Conservation (phyloP, 2,113 vertebrate species). For the Eonycteris spelaea region DNA sequence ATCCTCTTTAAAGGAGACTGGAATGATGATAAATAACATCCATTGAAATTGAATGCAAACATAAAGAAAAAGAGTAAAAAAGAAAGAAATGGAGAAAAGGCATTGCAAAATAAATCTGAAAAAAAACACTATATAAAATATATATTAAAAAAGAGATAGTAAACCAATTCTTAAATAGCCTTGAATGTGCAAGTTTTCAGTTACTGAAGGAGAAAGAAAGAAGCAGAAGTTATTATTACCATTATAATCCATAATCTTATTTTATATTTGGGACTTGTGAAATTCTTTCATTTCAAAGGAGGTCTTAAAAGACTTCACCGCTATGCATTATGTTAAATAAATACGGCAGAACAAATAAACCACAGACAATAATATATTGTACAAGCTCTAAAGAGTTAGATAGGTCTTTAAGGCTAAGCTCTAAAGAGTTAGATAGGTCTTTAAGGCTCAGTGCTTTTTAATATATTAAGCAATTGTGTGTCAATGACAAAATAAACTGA, state of each 20-base stretch:
- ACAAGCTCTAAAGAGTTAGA: slow-evolving; percentile 8
- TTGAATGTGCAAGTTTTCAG: not conserved
- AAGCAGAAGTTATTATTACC: not conserved
- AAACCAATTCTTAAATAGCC: slow-evolving; percentile 47
- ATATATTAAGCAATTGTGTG: slow-evolving; percentile 39
- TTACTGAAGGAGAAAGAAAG: not conserved
- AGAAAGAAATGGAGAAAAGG: slow-evolving; percentile 27
- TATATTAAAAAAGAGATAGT: not conserved
- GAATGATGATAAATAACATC: slow-evolving; percentile 71
- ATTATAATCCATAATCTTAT: slow-evolving; percentile 7
- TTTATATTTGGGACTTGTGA: slow-evolving; percentile 8
- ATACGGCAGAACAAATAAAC: slow-evolving; percentile 37
- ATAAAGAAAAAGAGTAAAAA: slow-evolving; percentile 14
- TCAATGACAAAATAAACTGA: slow-evolving; percentile 42
- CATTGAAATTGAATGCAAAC: slow-evolving; percentile 65
- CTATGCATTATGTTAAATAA: slow-evolving; percentile 50
- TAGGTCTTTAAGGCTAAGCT: slow-evolving; percentile 38
- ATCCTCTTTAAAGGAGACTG: slow-evolving; percentile 60
- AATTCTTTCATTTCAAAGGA: slow-evolving; percentile 40
- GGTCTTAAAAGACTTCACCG: not conserved
- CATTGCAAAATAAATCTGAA: slow-evolving; percentile 24
- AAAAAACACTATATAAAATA: slow-evolving; percentile 17
- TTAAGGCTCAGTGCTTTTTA: slow-evolving; percentile 40
- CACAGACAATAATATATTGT: slow-evolving; percentile 3
- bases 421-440: slow-evolving; percentile 24